Evolutionary conservation across 1,140 invertebrate species (phyloP).

Genomic region (Drosophila triauraria): DNA sequence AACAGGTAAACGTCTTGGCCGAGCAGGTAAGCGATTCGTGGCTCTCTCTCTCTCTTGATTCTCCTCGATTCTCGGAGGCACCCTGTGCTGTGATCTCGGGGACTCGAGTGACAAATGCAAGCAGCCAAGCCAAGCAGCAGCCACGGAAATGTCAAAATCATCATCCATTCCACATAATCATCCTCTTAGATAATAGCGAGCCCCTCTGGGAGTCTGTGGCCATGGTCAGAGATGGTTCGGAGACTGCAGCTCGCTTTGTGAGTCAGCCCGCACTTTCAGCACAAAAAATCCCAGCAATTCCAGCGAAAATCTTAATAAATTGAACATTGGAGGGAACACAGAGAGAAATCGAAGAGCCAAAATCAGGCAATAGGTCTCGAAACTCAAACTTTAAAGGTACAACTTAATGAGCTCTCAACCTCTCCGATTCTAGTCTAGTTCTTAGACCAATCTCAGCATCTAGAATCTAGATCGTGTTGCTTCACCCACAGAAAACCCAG

Average conservation of each 20-base stretch:
- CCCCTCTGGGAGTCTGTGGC: slow-evolving; percentile 20
- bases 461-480: neutral
- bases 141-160: slow-evolving; percentile 20
- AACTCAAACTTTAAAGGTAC: too few relatives aligned
- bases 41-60: neutral
- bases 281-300: slow-evolving; percentile 17
- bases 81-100: slow-evolving; percentile 58
- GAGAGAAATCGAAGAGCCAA: neutral
- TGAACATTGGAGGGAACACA: neutral
- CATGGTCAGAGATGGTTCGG: slow-evolving; percentile 1
- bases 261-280: slow-evolving; percentile 18
- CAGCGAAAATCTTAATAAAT: slow-evolving; percentile 28
- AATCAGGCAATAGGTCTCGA: too few relatives aligned
- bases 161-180: neutral
- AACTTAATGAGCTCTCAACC: too few relatives aligned
- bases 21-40: slow-evolving; percentile 58
- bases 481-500: neutral
- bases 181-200: slow-evolving; percentile 33
- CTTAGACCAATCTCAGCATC: too few relatives aligned
- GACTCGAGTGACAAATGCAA: slow-evolving; percentile 54
- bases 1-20: slow-evolving; percentile 64
- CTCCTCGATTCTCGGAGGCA: slow-evolving; percentile 25
- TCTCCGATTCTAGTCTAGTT: too few relatives aligned
- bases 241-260: slow-evolving; percentile 5
- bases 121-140: slow-evolving; percentile 3